Evolutionary conservation across 2,113 vertebrate genomes (phyloP).

Genomic region (Nycticorax nycticorax): DNA sequence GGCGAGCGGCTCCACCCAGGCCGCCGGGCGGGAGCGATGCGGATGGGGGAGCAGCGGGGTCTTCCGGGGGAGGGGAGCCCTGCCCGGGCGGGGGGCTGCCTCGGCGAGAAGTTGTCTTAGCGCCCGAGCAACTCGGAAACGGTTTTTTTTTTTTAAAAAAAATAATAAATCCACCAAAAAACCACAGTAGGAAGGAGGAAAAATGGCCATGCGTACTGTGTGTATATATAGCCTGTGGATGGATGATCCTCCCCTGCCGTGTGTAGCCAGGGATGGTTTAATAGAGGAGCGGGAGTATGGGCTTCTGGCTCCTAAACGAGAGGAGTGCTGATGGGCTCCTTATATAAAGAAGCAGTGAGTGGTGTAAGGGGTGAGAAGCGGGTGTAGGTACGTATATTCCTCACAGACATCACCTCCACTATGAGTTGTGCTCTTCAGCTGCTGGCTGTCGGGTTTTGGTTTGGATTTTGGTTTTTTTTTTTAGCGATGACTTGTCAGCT

Average conservation of each 20-base stretch:
- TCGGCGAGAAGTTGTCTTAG: background rate
- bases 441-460: background rate
- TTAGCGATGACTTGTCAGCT: background rate
- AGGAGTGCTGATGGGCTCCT: background rate
- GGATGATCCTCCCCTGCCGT: background rate
- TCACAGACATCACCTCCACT: background rate
- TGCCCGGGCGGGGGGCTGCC: too few relatives aligned
- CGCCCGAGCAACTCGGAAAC: background rate
- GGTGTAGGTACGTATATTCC: background rate
- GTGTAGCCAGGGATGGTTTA: background rate
- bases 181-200: background rate
- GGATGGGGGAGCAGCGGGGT: background rate
- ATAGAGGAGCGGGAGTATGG: background rate
- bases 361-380: background rate
- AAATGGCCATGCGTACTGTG: background rate
- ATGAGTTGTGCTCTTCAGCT: background rate
- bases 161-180: too few relatives aligned
- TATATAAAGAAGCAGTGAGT: background rate
- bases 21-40: background rate
- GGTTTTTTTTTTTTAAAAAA: too few relatives aligned
- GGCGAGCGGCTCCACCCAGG: conserved; percentile 38
- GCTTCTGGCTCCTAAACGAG: background rate
- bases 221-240: background rate
- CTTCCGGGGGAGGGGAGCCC: background rate
- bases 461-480: too few relatives aligned